Evolutionary conservation across 2,113 vertebrate species (phyloP).

Genomic region (Elgaria multicarinata): DNA sequence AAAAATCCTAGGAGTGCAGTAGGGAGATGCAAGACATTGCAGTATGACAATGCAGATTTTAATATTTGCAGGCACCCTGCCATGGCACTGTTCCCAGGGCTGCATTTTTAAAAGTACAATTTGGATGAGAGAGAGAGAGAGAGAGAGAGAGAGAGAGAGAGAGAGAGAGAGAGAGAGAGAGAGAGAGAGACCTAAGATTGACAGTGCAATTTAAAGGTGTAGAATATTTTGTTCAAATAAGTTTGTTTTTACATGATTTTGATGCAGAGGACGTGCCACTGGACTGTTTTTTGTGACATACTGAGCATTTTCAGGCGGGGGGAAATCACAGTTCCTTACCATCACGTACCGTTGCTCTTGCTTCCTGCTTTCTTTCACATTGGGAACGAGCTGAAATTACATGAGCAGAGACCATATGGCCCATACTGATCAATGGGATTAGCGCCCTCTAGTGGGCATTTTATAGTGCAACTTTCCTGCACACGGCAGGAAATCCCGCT

Average conservation of each 20-base stretch:
- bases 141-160: too few relatives aligned
- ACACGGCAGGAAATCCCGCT: too few relatives aligned
- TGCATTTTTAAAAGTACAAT: not conserved
- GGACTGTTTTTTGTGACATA: too few relatives aligned
- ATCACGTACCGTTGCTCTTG: too few relatives aligned
- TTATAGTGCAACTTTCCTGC: too few relatives aligned
- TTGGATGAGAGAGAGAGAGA: not conserved
- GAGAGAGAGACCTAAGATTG: not conserved
- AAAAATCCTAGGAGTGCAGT: not conserved
- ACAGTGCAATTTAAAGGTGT: not conserved
- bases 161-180: not conserved
- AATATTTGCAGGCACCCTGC: not conserved
- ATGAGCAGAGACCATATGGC: too few relatives aligned
- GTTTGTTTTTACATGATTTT: not conserved
- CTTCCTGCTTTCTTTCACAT: too few relatives aligned
- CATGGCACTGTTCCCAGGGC: not conserved
- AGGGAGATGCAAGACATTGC: not conserved
- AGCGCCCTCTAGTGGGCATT: too few relatives aligned
- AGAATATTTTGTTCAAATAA: not conserved
- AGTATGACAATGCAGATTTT: not conserved
- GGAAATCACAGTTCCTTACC: too few relatives aligned
- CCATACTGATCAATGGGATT: too few relatives aligned
- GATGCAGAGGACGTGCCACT: not conserved
- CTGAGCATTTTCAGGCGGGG: too few relatives aligned
- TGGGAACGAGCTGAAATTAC: too few relatives aligned